A percentile compares a stretch with the other conserved stretches of the same genome.
phyloP scores from a whole-genome alignment of 2,888 invertebrate species.

The Shargacucullia verbasci region DNA sequence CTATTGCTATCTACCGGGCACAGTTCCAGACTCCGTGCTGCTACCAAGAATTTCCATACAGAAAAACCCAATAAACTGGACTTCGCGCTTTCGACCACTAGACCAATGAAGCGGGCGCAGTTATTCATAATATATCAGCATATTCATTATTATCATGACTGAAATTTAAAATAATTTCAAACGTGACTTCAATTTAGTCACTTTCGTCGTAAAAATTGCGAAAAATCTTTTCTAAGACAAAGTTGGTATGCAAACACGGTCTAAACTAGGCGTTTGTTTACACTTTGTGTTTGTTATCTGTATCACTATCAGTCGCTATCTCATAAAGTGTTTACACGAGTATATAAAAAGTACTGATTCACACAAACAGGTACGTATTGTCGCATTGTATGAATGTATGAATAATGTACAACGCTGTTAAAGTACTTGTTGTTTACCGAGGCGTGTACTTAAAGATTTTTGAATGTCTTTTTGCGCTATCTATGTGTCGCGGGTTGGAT shows the following conservation, averaged over 20 bases:
- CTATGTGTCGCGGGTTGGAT: too few species aligned
- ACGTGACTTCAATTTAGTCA: conserved; percentile 46
- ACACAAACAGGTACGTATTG: conserved; percentile 2
- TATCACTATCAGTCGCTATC: conserved; percentile 39
- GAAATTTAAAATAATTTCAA: conserved; percentile 21
- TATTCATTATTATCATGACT: too few species aligned
- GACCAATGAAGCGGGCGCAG: too few species aligned
- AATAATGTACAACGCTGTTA: conserved; percentile 2
- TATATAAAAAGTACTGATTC: conserved; percentile 29
- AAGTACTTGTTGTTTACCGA: too few species aligned
- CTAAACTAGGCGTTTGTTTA: conserved; percentile 33
- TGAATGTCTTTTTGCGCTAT: too few species aligned
- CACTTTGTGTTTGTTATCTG: conserved; percentile 23
- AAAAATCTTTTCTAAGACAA: conserved; percentile 46
- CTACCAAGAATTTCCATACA: too few species aligned
- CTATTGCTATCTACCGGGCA: too few species aligned
- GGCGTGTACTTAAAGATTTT: too few species aligned
- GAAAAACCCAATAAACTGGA: too few species aligned
- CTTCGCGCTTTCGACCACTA: too few species aligned
- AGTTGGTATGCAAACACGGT: conserved; percentile 38
- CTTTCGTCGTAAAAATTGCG: conserved; percentile 26
- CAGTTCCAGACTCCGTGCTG: too few species aligned
- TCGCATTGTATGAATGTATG: conserved; percentile 10
- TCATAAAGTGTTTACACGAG: conserved; percentile 27
- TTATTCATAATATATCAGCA: too few species aligned